Evolutionary conservation across 2,113 vertebrate genomes (phyloP).

Genomic region (Petrocephalus microphthalmus): DNA sequence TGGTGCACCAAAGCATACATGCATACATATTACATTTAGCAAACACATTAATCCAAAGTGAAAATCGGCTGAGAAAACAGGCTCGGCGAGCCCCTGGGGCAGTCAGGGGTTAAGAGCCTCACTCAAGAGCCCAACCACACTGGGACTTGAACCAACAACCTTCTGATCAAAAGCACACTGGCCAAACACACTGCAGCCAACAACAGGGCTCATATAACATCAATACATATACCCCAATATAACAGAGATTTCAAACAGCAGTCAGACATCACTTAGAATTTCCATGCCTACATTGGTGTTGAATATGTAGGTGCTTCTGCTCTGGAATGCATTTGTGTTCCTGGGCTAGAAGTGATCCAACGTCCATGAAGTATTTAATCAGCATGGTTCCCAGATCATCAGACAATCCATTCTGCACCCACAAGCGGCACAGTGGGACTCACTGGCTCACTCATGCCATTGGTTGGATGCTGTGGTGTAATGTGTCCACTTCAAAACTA

Average conservation of each 20-base stretch:
- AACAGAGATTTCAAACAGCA: background rate
- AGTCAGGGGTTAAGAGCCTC: background rate
- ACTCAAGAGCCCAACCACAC: background rate
- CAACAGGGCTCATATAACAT: background rate
- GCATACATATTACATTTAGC: background rate
- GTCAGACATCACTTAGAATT: background rate
- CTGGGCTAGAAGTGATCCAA: background rate
- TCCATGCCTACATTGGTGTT: background rate
- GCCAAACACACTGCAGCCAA: background rate
- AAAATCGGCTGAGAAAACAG: background rate
- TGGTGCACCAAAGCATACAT: background rate
- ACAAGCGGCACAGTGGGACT: background rate
- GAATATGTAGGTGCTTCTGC: background rate
- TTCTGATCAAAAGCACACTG: background rate
- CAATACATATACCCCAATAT: background rate
- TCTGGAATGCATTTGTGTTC: background rate
- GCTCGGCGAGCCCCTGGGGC: background rate
- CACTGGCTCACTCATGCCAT: background rate
- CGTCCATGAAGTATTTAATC: background rate
- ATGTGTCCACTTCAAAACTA: background rate
- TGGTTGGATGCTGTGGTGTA: background rate
- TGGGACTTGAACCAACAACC: background rate
- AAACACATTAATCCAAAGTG: background rate
- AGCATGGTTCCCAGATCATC: background rate
- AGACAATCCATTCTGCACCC: background rate